A percentile compares a stretch with the other conserved stretches of the same genome.
Evolutionary conservation across 2,113 vertebrate genomes (phyloP).

Genomic region (Rattus rattus): DNA sequence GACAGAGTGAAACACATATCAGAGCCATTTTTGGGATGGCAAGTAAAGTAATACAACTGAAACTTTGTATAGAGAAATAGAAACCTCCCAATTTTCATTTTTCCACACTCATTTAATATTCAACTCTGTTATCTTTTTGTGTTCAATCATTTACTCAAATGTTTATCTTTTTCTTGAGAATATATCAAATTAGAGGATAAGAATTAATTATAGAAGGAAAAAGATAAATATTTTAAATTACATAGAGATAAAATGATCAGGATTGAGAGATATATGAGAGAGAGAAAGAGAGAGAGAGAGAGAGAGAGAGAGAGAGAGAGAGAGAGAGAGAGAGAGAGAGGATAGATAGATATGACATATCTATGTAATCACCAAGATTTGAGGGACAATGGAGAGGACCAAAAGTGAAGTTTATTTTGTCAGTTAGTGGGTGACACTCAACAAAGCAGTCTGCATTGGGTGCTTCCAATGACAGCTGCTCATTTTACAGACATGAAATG

Average conservation of each 20-base stretch:
- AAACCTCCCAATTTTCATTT: background rate
- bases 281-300: background rate
- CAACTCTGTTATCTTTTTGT: no score
- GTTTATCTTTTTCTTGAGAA: background rate
- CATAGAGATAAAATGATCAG: background rate
- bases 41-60: background rate
- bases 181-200: background rate
- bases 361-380: background rate
- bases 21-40: no score
- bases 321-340: background rate
- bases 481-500: background rate
- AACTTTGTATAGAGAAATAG: background rate
- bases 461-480: no score
- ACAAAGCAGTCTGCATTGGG: background rate
- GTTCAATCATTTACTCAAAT: no score
- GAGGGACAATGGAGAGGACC: accelerated
- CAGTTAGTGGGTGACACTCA: background rate
- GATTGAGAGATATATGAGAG: background rate
- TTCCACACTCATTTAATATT: no score
- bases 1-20: background rate
- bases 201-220: background rate
- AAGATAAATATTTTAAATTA: background rate
- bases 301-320: background rate
- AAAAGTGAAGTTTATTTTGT: no score
- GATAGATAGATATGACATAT: background rate